Evolutionary conservation across 1,140 invertebrate species (phyloP).

Genomic region (Eurosta solidaginis): DNA sequence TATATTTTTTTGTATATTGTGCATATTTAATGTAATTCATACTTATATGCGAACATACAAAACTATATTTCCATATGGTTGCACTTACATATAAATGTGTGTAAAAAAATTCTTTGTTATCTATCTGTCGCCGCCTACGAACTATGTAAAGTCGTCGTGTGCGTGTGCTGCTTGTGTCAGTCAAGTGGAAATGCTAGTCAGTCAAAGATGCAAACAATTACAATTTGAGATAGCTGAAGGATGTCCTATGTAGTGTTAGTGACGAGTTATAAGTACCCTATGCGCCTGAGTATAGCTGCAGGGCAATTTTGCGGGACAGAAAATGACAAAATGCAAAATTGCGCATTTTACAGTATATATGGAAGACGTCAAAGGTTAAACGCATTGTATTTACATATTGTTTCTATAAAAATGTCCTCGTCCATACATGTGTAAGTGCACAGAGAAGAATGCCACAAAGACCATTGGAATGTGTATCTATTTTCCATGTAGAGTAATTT

Average conservation of each 20-base stretch:
- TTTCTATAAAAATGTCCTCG: too few species aligned
- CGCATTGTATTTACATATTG: background rate
- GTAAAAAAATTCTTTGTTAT: background rate
- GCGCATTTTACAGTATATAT: background rate
- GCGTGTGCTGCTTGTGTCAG: constrained; percentile 3
- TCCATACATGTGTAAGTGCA: background rate
- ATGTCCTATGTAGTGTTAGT: background rate
- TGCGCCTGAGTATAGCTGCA: constrained; percentile 15
- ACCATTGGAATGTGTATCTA: too few species aligned
- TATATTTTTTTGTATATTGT: too few species aligned
- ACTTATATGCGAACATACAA: background rate
- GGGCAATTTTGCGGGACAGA: background rate
- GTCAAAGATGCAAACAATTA: constrained; percentile 1
- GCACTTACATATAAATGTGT: background rate
- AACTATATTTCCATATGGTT: background rate
- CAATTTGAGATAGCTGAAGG: constrained; percentile 21
- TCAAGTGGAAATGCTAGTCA: background rate
- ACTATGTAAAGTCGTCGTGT: background rate
- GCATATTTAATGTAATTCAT: too few species aligned
- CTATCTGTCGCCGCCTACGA: background rate
- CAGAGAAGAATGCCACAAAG: too few species aligned
- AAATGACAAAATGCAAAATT: constrained; percentile 4
- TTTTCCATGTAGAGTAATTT: too few species aligned
- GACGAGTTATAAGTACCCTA: background rate
- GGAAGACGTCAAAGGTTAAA: constrained; percentile 3